Evolutionary conservation across 2,888 invertebrate species (phyloP).

Genomic region (Lamellibrachia columna): DNA sequence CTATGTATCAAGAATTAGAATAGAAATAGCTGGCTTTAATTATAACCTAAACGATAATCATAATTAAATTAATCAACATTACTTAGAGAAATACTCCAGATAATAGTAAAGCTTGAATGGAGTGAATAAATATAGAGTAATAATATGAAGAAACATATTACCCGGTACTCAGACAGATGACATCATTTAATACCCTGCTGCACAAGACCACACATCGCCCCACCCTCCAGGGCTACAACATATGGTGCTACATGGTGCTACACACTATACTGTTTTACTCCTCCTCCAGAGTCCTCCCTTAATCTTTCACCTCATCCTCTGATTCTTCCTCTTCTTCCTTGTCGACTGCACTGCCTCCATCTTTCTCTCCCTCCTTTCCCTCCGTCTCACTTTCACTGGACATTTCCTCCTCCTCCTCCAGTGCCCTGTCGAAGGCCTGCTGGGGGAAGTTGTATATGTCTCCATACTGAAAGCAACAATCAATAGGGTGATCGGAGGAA

Average conservation of each 20-base stretch:
- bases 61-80: background rate
- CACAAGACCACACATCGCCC: background rate
- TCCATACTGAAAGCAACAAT: constrained; percentile 78
- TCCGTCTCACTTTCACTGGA: constrained; percentile 17
- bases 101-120: background rate
- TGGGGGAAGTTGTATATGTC: constrained; percentile 96
- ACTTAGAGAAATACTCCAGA: background rate
- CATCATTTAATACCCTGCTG: background rate
- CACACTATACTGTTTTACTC: background rate
- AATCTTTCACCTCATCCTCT: constrained; percentile 25
- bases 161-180: no score
- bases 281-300: constrained; percentile 23
- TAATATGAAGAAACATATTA: no score
- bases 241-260: constrained; percentile 21
- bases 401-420: constrained; percentile 30
- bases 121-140: background rate
- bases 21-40: no score
- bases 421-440: constrained; percentile 27
- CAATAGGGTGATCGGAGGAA: background rate
- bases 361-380: constrained; percentile 21
- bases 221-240: background rate
- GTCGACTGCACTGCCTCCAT: constrained; percentile 25
- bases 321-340: constrained; percentile 20
- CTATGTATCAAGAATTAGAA: no score
- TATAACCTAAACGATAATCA: background rate